Base-by-base conservation (phyloP, 2,888 invertebrate species). In the Cerceris rybyensis region DNA sequence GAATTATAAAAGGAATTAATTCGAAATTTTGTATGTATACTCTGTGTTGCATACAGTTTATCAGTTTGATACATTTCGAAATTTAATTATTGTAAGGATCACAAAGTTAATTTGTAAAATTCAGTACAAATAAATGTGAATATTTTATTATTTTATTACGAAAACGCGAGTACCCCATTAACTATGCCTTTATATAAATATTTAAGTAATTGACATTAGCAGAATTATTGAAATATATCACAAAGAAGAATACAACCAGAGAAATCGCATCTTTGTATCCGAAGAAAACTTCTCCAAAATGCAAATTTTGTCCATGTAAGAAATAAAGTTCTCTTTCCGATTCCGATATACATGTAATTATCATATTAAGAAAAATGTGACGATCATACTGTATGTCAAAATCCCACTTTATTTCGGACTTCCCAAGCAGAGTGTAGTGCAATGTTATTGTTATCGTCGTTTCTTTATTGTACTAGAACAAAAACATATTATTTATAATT, bases 311-410 rank as follows among this genome's bases (percentile, higher is more conserved):
- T 6, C 14, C 46, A 7, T 58, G 60, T 17, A 70, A 55, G 17
- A 84, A 60, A 7, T 59, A 39, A 11, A 72, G 63, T 49, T 70
- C 55, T 9, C 67, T 8, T 1, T 75, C 67, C 43, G 57, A 64
- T 73, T 81, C 77, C 58, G 81, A 74, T 79, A 85, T 79, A 70
- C 80, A 85, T 28, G 88, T 84, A 6, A 93, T 82, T 8, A 77
- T 77, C 55, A 93, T 86, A 42, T 89, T 84, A 1, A 93, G 70
- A 61, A 87, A 83, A 46, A 93, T 78, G 9, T 75, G 85, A 71
- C 93, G 89, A 68, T 91, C 82, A 50, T 92, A 77, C 50, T 89
- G 88, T 8, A 93, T 85, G 55, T 87, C 75, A 13, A 93, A 71
- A 7, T 87, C 81, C 87, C 93, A 93, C n/a, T 89, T 88, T 78